Evolutionary conservation across 35 echinoderm and acorn worm genomes (phyloP).

Genomic region (Holothuria glaberrima): DNA sequence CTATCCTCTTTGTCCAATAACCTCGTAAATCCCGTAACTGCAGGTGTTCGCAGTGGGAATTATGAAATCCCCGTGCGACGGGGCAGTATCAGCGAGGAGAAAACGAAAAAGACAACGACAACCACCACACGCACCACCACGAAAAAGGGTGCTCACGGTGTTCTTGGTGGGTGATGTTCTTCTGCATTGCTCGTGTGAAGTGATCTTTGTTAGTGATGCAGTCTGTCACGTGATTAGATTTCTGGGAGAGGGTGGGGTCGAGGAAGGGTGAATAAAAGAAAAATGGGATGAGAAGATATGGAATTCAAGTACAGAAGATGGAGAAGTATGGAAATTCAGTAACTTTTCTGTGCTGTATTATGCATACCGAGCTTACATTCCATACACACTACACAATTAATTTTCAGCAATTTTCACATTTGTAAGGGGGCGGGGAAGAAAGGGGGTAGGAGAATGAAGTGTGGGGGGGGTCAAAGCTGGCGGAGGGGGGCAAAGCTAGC

Average conservation of each 20-base stretch:
- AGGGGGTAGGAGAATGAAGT: too few relatives aligned
- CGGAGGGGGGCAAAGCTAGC: too few relatives aligned
- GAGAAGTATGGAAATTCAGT: too few relatives aligned
- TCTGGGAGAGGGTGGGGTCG: background rate
- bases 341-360: too few relatives aligned
- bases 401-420: too few relatives aligned
- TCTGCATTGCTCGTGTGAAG: conserved; percentile 44
- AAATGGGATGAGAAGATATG: too few relatives aligned
- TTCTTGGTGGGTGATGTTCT: conserved; percentile 52
- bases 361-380: too few relatives aligned
- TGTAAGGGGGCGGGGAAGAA: too few relatives aligned
- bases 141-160: conserved; percentile 59
- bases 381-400: too few relatives aligned
- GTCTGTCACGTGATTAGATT: conserved; percentile 1
- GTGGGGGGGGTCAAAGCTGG: too few relatives aligned
- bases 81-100: conserved; percentile 85
- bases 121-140: conserved; percentile 97
- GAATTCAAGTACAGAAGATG: too few relatives aligned
- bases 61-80: conserved; percentile 95
- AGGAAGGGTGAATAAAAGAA: background rate
- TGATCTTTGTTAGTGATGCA: background rate
- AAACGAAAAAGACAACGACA: conserved; percentile 91
- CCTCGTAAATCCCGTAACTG: conserved; percentile 11
- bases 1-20: conserved; percentile 25
- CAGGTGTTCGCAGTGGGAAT: conserved; percentile 93